Base-by-base conservation (phyloP, 2,113 vertebrate genomes). In the Semnornis frantzii region DNA sequence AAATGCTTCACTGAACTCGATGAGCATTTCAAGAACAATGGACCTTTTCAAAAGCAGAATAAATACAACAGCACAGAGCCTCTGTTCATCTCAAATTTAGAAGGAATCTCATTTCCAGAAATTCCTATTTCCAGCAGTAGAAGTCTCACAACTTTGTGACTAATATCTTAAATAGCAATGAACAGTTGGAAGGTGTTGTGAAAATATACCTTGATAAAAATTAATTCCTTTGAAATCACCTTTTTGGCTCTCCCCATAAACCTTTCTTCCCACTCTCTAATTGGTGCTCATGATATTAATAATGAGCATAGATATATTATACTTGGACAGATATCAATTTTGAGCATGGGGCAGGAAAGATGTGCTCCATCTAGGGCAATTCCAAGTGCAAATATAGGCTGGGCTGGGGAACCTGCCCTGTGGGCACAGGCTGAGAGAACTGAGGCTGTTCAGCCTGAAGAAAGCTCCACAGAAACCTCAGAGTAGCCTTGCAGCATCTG, bases 311-410 rank as follows among this genome's bases (percentile, higher is more conserved):
- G 62, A 85, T 83, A 55, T 42, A 58, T 93, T 90, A 74, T 64
- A 87, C 34, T 91, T 63, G 48, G 52, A 63, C 93, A 95, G 95
- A 96, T 1, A 65, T 44, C 68, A 91, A 96, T 50, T 23, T 23
- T 23, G 21, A 50, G 48, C 48, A 50, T 50, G 48, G 11, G 48
- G 48, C 21, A 23, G 21, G 48, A 50, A 50, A 50, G 48, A 50
- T 50, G 48, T 50, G 20, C 48, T 50, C 21, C 11, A 12, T 21
- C 48, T 50, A 10, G 21, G 48, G 48, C 48, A 50, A 50, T 23
- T 21, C 48, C 48, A 50, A 50, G 48, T 21, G 21, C 48, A 50
- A 23, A 50, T 50, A 50, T 7, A 23, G 48, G 10, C 48, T 50
- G 48, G 48, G 48, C 48, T 23, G 21, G 48, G 21, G 21, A 21